Conservation (phyloP, 2,113 vertebrate genomes). For the Aegotheles bennettii region DNA sequence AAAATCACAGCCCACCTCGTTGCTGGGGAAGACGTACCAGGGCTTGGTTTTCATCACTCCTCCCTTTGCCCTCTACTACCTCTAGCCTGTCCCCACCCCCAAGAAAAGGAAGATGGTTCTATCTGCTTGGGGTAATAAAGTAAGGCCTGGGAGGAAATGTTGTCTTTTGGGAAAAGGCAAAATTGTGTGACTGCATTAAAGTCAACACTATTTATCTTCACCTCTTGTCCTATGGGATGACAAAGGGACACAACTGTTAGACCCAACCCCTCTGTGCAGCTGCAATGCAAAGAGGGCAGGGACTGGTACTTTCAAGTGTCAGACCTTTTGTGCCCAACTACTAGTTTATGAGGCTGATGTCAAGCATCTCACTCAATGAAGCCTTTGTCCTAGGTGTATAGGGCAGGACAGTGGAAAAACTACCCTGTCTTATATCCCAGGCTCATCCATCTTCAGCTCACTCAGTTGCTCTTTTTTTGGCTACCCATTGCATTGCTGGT, state of each 20-base stretch:
- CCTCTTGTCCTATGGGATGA: slow-evolving; percentile 73
- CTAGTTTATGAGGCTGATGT: slow-evolving; percentile 99
- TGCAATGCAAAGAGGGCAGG: slow-evolving; percentile 83
- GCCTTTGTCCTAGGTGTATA: slow-evolving; percentile 91
- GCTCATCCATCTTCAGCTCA: slow-evolving; percentile 94
- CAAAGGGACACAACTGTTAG: slow-evolving; percentile 79
- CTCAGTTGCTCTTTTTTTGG: slow-evolving; percentile 70
- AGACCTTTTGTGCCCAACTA: slow-evolving; percentile 91
- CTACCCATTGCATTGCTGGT: slow-evolving; percentile 80
- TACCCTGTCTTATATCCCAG: slow-evolving; percentile 91
- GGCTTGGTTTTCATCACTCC: neutral
- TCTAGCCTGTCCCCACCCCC: neutral
- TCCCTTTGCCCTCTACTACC: neutral
- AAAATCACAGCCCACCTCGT: slow-evolving; percentile 8
- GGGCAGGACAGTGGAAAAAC: slow-evolving; percentile 97
- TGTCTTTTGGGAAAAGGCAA: slow-evolving; percentile 74
- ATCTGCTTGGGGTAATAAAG: slow-evolving; percentile 24
- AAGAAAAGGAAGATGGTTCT: slow-evolving; percentile 34
- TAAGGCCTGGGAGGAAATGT: slow-evolving; percentile 73
- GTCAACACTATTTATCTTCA: slow-evolving; percentile 85
- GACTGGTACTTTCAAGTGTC: slow-evolving; percentile 95
- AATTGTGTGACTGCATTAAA: slow-evolving; percentile 78
- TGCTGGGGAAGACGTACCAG: neutral
- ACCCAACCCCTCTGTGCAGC: slow-evolving; percentile 80
- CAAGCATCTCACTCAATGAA: slow-evolving; percentile 98